A percentile compares a stretch with the other conserved stretches of the same genome.
These are phyloP conservation scores for Leptobrachium ailaonicum DNA, from an alignment of 2,113 vertebrate species.

Conservation along the genomic window DNA sequence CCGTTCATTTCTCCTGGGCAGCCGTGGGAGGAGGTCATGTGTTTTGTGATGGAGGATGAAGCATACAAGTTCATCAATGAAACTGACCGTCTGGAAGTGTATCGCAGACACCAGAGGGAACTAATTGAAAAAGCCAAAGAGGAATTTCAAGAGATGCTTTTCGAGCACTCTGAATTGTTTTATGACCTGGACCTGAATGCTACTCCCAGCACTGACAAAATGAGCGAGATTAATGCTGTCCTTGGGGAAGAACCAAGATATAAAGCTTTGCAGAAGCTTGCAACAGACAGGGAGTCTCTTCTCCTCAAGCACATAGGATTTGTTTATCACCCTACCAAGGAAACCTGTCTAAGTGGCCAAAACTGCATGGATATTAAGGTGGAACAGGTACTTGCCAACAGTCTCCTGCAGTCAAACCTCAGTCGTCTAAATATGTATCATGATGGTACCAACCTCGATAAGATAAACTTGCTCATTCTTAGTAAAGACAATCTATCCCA, in stretches of 20 bases:
- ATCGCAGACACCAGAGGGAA: constrained; percentile 92
- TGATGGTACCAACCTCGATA: constrained; percentile 91
- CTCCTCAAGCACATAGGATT: constrained; percentile 98
- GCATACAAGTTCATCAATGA: constrained; percentile 96
- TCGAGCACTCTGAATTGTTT: constrained; percentile 97
- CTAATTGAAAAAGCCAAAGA: constrained; percentile 99
- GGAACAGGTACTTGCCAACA: constrained; percentile 89
- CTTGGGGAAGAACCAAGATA: constrained; percentile 96
- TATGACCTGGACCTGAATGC: constrained; percentile 98
- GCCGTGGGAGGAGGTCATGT: constrained; percentile 96
- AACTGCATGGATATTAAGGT: constrained; percentile 95
- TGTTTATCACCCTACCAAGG: constrained; percentile 98
- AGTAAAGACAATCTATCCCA: constrained; percentile 94
- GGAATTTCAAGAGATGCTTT: constrained; percentile 99
- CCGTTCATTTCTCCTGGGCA: constrained; percentile 95
- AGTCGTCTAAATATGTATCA: constrained; percentile 89
- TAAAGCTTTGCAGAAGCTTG: constrained; percentile 95
- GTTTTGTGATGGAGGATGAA: constrained; percentile 95
- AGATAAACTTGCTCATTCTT: constrained; percentile 95
- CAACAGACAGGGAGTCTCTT: constrained; percentile 94
- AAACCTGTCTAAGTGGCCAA: constrained; percentile 95
- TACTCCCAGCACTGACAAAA: constrained; percentile 95
- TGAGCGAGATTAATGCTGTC: constrained; percentile 95
- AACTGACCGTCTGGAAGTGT: constrained; percentile 91
- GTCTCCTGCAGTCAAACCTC: constrained; percentile 88